Percentiles rank a stretch among this genome's conserved stretches.
phyloP scores from a whole-genome alignment of 1,140 invertebrate species.

The Popillia japonica region DNA sequence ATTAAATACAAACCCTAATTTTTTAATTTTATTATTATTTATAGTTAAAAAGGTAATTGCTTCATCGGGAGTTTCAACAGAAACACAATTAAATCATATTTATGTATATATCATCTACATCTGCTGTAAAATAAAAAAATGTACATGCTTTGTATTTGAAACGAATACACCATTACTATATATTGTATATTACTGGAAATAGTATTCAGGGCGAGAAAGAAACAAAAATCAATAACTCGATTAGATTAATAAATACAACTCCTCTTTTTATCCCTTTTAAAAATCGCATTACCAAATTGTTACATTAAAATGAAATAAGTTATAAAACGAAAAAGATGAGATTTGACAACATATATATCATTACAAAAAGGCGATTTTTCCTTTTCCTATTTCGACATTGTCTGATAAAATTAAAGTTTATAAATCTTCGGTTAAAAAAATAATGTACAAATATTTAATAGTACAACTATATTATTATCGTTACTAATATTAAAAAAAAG shows the following conservation, averaged over 20 bases:
- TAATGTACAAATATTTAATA: conserved; percentile 35
- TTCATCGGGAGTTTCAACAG: conserved; percentile 22
- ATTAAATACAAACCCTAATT: background rate
- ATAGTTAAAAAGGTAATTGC: conserved; percentile 3
- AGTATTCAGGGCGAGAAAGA: background rate
- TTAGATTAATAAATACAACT: conserved; percentile 21
- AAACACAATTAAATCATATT: background rate
- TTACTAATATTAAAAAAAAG: background rate
- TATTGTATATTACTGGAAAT: background rate
- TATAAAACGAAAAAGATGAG: conserved; percentile 13
- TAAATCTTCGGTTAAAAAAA: conserved; percentile 27
- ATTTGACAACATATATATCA: background rate
- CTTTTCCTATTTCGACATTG: background rate
- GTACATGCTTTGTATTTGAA: background rate
- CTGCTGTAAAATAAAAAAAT: background rate
- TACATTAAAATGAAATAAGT: conserved; percentile 8
- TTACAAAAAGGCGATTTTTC: background rate
- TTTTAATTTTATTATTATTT: conserved; percentile 11
- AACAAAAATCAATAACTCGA: background rate
- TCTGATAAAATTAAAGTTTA: conserved; percentile 6
- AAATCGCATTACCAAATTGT: background rate
- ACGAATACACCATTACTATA: background rate
- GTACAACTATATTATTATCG: background rate
- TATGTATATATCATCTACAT: background rate
- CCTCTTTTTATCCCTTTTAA: conserved; percentile 3